Base-by-base conservation (phyloP, 2,113 vertebrate genomes). In the Elanus axillaris region DNA sequence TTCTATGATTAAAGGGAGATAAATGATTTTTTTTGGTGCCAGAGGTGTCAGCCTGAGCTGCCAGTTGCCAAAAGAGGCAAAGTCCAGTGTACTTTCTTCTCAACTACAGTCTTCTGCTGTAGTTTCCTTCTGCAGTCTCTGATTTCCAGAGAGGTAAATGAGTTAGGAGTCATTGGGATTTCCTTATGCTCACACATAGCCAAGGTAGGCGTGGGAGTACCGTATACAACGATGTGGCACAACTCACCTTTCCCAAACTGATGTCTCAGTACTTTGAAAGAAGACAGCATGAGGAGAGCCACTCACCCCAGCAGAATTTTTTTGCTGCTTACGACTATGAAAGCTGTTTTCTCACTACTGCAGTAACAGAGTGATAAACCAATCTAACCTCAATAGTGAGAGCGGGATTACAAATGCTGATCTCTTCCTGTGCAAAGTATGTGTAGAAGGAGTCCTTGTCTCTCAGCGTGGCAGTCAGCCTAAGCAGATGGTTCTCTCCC, bases 401-500 rank as follows among this genome's bases (percentile, higher is more conserved):
- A 9, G 77, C 59, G 5, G 98, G 98, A n/a, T 96, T 96, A 22
- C 63, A 42, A 55, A 98, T 90, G 69, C 97, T 96, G 7, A 99
- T 60, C n/a, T 99, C 97, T 60, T 98, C 80, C 91, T 98, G 97
- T 21, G 96, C 97, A 59, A 99, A 95, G 93, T 97, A 98, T 6
- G 55, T 26, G 6, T 90, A 66, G 11, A 50, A 69, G 16, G 89
- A 27, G 11, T 94, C 18, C 1, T 96, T 88, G 0, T 98, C 98
- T 2, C 48, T 98, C 47, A 98, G 94, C 52, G 98, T 1, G 1
- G 97, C 98, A 0, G 98, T 98, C 62, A 99, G 83, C 90, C 97
- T 98, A 82, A 99, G 96, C 91, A 96, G 97, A 60, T 98, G 97
- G 58, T 88, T 91, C 34, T 98, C 73, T 75, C 96, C 55, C 48